Evolutionary conservation across 2,113 vertebrate genomes (phyloP), one percentile per base, ranked within the genome.

Genomic region (Gallinago media): DNA sequence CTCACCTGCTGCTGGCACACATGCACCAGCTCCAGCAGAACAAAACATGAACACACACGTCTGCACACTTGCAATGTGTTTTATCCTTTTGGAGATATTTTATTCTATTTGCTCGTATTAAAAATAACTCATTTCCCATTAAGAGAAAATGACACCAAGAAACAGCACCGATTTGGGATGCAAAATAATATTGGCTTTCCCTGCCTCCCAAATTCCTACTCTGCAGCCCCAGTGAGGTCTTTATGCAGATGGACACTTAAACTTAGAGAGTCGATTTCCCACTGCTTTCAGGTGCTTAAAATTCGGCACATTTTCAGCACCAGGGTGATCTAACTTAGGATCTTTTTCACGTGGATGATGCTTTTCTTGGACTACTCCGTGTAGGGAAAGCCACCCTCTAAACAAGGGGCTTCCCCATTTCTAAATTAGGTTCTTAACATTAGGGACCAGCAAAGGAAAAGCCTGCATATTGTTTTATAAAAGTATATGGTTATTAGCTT

Each of bases 131-230:
- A 1, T 61, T 68, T 89, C 75, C 56, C 50, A 0, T 15, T 31
- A 32, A 32, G 17, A 54, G 58, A 36, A 91, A 90, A 83, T 23
- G 11, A 50, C 1, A 9, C 13, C 7, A 23, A 34, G 50, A 66
- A 34, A 34, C 9, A 3, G 36, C 8, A 3, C 9, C 3, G 10
- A 1, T 47, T 31, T 47, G 32, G 23, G 76, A 52, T 55, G 36
- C 8, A 18, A 88, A 73, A 61, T 3, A 5, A 4, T 40, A 8
- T 2, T 0, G 0, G 6, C 23, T 94, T 65, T 14, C 13, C 11
- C 13, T 40, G 26, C 12, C 7, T 81, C 54, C 54, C 46, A 27
- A 32, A 36, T 63, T 72, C 47, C 21, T 66, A 1, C 12, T 36
- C 31, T 25, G 22, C 38, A 80, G 47, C 17, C 36, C 12, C 14